Conservation (phyloP, 2,797 vertebrate genomes). For the Gorsachius magnificus region DNA sequence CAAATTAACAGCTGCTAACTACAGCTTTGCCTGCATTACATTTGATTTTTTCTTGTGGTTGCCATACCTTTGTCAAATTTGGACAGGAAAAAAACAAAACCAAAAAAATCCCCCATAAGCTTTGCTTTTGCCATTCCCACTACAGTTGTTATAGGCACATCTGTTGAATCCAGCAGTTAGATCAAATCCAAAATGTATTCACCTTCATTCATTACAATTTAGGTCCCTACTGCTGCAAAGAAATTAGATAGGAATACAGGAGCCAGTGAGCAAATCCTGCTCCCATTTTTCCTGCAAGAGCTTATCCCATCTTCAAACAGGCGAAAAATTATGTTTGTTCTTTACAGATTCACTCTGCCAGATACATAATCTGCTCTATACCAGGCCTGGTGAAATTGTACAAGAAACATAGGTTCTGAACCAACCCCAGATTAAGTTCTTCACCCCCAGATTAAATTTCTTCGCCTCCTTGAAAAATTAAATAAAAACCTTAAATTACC, state of each 20-base stretch:
- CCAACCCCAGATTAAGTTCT: background rate
- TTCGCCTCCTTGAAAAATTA: background rate
- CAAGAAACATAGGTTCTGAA: background rate
- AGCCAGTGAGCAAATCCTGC: background rate
- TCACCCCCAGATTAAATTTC: background rate
- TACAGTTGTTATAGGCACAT: background rate
- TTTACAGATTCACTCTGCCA: background rate
- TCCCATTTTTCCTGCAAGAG: background rate
- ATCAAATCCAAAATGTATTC: background rate
- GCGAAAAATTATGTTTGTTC: background rate
- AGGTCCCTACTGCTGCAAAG: background rate
- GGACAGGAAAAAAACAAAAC: background rate
- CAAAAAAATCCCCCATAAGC: background rate
- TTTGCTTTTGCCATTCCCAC: background rate
- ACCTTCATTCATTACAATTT: background rate
- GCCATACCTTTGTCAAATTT: background rate
- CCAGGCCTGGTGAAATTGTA: background rate
- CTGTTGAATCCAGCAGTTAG: background rate
- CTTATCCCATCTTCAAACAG: background rate
- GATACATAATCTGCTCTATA: background rate
- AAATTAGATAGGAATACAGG: background rate
- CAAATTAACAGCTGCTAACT: constrained; percentile 1
- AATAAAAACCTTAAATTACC: background rate
- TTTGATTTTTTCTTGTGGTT: background rate
- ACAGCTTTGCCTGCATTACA: background rate